Base-by-base conservation (phyloP, 2,113 vertebrate species). In the Cebidichthys violaceus region DNA sequence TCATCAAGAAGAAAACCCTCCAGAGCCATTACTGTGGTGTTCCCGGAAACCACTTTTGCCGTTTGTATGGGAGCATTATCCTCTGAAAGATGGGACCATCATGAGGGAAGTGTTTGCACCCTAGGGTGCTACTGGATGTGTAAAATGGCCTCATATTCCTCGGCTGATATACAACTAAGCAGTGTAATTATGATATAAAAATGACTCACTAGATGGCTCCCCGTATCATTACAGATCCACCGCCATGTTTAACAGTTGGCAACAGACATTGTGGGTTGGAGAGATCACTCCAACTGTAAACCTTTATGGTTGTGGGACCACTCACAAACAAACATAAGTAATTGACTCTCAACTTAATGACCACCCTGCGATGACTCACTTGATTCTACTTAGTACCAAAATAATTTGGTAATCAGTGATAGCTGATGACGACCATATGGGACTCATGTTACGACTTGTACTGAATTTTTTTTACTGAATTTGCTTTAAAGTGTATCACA, bases 151-250 rank as follows among this genome's bases (percentile, higher is more conserved):
- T 82, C 39, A 75, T 79, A 67, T 74, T 79, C 59, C 33, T 54
- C 61, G 35, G 68, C 41, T 80, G 73, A 71, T 57, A 59, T 67
- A 70, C 52, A 83, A 45, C 52, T 31, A 71, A 41, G 43, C 75
- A 74, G n/a, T 18, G 60, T 82, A 84, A 81, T 85, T 72, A 78
- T 77, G 13, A 81, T 45, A 24, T 9, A 9, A 60, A 33, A 86
- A 84, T 79, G 59, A 89, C 50, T 77, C 29, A 70, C 39, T 52
- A 7, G 33, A 80, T 88, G 50, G 43, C 61, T 74, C 72, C n/a
- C 24, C 24, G 47, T 74, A 59, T 74, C 54, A 35, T 81, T 77
- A 87, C 75, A 79, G 39, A 71, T 75, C 45, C 60, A 47, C 11
- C 9, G 10, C n/a, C 61, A 69, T 75, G 66, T 71, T 79, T 57